These are phyloP conservation scores for Drosophila pectinifera DNA, from an alignment of 1,140 invertebrate genomes.

Conservation along the genomic window DNA sequence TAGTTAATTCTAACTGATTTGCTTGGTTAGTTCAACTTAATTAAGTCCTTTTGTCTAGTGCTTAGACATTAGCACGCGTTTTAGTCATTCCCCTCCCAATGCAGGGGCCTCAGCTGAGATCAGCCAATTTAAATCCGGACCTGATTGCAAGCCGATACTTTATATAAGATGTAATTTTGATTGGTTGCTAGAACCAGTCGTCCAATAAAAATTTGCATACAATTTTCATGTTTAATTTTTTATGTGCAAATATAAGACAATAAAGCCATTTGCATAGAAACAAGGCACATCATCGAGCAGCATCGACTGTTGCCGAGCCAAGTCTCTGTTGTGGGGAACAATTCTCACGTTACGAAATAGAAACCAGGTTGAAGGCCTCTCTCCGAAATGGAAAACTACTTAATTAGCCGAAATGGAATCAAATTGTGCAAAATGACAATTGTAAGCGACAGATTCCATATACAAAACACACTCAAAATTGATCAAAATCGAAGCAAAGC, in stretches of 20 bases:
- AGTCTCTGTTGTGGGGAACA: conserved; percentile 23
- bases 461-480: conserved; percentile 69
- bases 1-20: conserved; percentile 12
- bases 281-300: neutral
- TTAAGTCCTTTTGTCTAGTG: conserved; percentile 1
- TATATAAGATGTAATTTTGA: conserved; percentile 50
- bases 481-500: conserved; percentile 70
- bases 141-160: conserved; percentile 44
- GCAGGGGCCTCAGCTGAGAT: conserved; percentile 13
- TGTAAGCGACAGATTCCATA: conserved; percentile 64
- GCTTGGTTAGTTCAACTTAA: conserved; percentile 9
- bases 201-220: conserved; percentile 64
- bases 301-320: conserved; percentile 36
- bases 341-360: conserved; percentile 71
- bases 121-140: conserved; percentile 60
- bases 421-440: conserved; percentile 62
- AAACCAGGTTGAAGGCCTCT: conserved; percentile 52
- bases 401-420: conserved; percentile 68
- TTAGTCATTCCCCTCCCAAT: conserved; percentile 1
- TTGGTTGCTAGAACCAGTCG: conserved; percentile 38
- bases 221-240: conserved; percentile 44
- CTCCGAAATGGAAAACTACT: conserved; percentile 71
- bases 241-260: conserved; percentile 63
- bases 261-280: conserved; percentile 66
- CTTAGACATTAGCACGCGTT: conserved; percentile 42